Evolutionary conservation across 2,888 invertebrate genomes (phyloP).

Genomic region (Idaea aversata): DNA sequence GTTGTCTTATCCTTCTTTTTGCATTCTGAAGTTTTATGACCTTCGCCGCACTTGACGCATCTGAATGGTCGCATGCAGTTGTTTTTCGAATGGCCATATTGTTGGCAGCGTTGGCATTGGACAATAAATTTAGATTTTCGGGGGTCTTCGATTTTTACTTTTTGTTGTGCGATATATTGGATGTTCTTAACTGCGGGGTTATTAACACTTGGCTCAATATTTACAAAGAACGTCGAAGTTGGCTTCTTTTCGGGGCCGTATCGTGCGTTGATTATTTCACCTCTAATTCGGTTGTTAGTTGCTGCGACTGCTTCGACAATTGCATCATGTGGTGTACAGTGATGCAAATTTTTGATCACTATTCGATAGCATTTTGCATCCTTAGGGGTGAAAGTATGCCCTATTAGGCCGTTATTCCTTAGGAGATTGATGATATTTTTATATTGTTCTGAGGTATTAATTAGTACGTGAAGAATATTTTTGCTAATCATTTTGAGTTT

Average conservation of each 20-base stretch:
- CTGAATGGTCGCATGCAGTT: slow-evolving; percentile 7
- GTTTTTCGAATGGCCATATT: slow-evolving; percentile 24
- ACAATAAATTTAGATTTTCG: neutral
- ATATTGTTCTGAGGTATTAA: slow-evolving; percentile 10
- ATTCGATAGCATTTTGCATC: slow-evolving; percentile 23
- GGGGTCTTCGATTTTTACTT: slow-evolving; percentile 11
- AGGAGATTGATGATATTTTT: slow-evolving; percentile 16
- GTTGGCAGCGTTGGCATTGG: slow-evolving; percentile 27
- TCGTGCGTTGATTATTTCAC: slow-evolving; percentile 24
- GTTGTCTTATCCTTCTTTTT: slow-evolving; percentile 19
- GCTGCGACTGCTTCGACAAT: neutral
- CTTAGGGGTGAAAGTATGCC: slow-evolving; percentile 30
- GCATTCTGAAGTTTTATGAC: slow-evolving; percentile 7
- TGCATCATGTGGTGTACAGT: neutral
- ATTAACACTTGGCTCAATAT: neutral
- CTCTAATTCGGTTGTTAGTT: slow-evolving; percentile 25
- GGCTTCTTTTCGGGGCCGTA: slow-evolving; percentile 28
- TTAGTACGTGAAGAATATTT: slow-evolving; percentile 14
- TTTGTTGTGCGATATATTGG: neutral
- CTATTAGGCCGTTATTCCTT: slow-evolving; percentile 24
- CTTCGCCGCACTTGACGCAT: slow-evolving; percentile 7
- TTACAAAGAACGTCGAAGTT: slow-evolving; percentile 20
- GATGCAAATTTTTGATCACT: no score
- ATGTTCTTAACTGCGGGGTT: neutral
- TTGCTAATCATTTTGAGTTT: slow-evolving; percentile 13